These are phyloP conservation scores for Piscicola geometra DNA, from an alignment of 2,888 invertebrate genomes.

Conservation along the genomic window DNA sequence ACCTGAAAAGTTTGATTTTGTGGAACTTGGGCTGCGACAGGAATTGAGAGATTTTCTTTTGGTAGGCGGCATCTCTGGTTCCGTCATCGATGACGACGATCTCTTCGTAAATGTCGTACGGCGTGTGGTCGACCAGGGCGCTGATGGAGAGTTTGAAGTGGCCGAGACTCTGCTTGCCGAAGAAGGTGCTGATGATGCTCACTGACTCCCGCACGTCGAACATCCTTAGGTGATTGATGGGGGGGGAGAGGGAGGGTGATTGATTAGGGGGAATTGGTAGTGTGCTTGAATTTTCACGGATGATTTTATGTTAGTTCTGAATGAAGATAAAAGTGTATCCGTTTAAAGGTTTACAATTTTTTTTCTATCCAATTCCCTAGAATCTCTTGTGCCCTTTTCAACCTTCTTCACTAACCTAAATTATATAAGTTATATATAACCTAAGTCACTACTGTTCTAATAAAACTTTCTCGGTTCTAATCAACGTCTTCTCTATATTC, in stretches of 20 bases:
- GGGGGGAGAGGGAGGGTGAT: no score
- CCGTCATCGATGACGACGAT: slow-evolving; percentile 44
- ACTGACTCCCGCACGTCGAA: slow-evolving; percentile 33
- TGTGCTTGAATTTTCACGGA: no score
- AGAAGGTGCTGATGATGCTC: slow-evolving; percentile 42
- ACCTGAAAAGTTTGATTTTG: slow-evolving; percentile 39
- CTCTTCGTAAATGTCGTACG: slow-evolving; percentile 40
- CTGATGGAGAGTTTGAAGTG: slow-evolving; percentile 40
- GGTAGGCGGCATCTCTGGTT: slow-evolving; percentile 26
- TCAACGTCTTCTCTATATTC: no score
- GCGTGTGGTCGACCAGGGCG: slow-evolving; percentile 42
- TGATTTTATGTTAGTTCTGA: no score
- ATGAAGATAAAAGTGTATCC: no score
- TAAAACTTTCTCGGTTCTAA: no score
- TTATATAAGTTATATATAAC: not conserved
- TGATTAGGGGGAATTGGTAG: no score
- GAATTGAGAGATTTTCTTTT: slow-evolving; percentile 38
- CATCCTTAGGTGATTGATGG: no score
- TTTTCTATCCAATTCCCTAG: no score
- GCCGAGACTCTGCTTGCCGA: slow-evolving; percentile 39
- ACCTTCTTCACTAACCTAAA: no score
- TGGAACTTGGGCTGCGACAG: slow-evolving; percentile 37
- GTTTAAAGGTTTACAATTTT: no score
- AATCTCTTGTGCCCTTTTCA: no score
- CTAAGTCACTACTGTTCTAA: not conserved